Base-by-base conservation (phyloP, 2,797 vertebrate genomes). In the Eupleurogrammus muticus region DNA sequence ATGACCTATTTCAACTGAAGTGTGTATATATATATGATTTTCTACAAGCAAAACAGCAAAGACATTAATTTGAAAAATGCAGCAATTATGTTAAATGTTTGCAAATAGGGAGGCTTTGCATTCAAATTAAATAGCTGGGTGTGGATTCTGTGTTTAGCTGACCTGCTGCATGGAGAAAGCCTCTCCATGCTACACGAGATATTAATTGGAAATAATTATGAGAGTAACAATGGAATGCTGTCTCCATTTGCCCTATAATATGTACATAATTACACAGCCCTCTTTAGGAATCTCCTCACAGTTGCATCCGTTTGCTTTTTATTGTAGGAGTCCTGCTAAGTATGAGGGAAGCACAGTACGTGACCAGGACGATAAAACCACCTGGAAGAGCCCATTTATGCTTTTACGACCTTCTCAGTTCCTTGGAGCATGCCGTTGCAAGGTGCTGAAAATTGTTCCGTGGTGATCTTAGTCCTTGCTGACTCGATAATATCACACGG, bases 341-440 rank as follows among this genome's bases (percentile, higher is more conserved):
- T 65, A 59, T 40, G 42, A 52, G 9, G n/a, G 56, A 71, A 56
- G 20, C 44, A 42, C 23, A 56, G 20, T 49, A 42, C 23, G 36
- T 46, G 23, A 55, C 40, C 42, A 9, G 50, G 36, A 57, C 23
- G 42, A 56, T 40, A 50, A 48, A 40, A 58, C 58, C 55, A 78
- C 36, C 24, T 56, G 71, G 50, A 70, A 51, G 46, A 53, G 49
- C 2, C 28, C 16, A 1, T 76, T 80, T 69, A 58, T 72, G 75
- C 66, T 79, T 77, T 74, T 74, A 79, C 51, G 69, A 34, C 42
- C 28, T 38, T 20, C 66, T 66, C 52, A 5, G 63, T 34, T 64
- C 62, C 70, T 48, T 66, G 60, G 79, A 73, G 75, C 70, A 24
- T 70, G 64, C 50, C 36, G 60, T 71, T 67, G 63, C 68, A 79